Conservation (phyloP, 2,113 vertebrate species). For the Solenodon paradoxus region DNA sequence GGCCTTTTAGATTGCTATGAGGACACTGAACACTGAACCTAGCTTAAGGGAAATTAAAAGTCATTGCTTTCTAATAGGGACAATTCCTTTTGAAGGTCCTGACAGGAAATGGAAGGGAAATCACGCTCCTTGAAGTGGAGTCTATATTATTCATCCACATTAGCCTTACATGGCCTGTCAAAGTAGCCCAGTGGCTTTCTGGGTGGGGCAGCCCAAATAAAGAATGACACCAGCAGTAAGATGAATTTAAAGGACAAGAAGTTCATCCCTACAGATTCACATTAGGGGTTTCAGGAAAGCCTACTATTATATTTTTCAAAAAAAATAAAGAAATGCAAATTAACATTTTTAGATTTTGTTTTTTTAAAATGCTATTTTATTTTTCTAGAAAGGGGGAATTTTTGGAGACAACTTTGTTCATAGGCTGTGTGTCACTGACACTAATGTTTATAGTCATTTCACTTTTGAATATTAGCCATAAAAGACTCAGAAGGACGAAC, state of each 20-base stretch:
- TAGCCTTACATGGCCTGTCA: not conserved
- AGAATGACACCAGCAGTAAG: not conserved
- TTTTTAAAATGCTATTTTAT: not conserved
- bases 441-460: not conserved
- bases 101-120: slow-evolving; percentile 3
- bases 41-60: slow-evolving; percentile 51
- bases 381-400: not conserved
- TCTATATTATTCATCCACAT: not conserved
- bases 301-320: not conserved
- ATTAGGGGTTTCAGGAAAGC: not conserved
- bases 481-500: not conserved
- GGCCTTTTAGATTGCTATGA: not conserved
- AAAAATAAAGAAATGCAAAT: not conserved
- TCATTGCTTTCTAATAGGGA: not conserved
- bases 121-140: not conserved
- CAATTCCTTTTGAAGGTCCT: not conserved
- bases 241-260: not conserved
- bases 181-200: not conserved
- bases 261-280: not conserved
- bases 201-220: not conserved
- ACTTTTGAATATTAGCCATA: slow-evolving; percentile 11
- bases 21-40: not conserved
- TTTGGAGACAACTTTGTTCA: not conserved
- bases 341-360: not conserved
- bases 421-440: not conserved